Base-by-base conservation (phyloP, 2,888 invertebrate species). In the Leptopilina myrica region DNA sequence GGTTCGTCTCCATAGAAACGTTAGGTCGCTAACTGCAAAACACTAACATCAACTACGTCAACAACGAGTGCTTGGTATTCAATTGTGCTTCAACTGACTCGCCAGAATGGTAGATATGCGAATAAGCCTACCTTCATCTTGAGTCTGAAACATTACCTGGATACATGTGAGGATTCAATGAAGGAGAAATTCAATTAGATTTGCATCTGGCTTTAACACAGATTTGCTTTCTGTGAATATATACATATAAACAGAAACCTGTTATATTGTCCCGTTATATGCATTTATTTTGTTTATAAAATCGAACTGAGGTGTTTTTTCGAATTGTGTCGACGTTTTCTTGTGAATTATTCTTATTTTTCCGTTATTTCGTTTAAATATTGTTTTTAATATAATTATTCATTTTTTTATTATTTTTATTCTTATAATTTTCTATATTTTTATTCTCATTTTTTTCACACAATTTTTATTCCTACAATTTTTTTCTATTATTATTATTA, bases 1-100 rank as follows among this genome's bases (percentile, higher is more conserved):
- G 69, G 53, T 33, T 73, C 56, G 73, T 73, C 9, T 73, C 73
- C 73, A 73, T 73, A 59, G 73, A 26, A 73, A 73, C 73, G 73
- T 73, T 33, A 26, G 73, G 33, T 59, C 73, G 73, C 53, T 33
- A 73, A 73, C 12, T 15, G 67, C 46, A 49, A 49, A 67, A 67
- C 67, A 67, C 67, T 64, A 64, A n/a, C 66, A 43, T 66, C 33
- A 33, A 66, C 43, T n/a, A 43, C 43, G 46, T 66, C 66, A 66
- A 64, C 64, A 64, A 43, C 15, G 43, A 66, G 73, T 56, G 73
- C 56, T 33, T 73, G 40, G 56, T 53, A 73, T 73, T 73, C 73
- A 73, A 73, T 73, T 73, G 73, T 73, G 56, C 73, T n/a, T n/a
- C 9, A 73, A 53, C 56, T 73, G 33, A 56, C 73, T 56, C 9